phyloP scores from a whole-genome alignment of 2,888 invertebrate species.

The Caprella mutica region DNA sequence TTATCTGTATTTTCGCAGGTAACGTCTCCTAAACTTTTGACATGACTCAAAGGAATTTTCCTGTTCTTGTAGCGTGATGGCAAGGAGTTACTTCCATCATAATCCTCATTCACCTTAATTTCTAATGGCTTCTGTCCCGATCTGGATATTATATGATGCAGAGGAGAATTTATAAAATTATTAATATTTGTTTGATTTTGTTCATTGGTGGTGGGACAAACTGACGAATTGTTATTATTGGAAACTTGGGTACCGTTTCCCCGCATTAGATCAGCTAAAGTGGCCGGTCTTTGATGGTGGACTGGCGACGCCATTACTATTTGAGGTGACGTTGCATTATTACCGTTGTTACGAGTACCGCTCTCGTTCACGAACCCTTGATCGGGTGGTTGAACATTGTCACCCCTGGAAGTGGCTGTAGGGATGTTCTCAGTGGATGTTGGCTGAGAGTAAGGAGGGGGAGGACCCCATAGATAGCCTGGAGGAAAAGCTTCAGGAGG shows the following conservation, averaged over 20 bases:
- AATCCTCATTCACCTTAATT: no score
- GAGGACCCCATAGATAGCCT: conserved; percentile 68
- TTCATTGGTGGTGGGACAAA: conserved; percentile 21
- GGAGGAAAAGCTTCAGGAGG: conserved; percentile 29
- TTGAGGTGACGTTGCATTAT: no score
- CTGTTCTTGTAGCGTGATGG: conserved; percentile 23
- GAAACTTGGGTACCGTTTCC: no score
- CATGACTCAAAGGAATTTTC: conserved; percentile 28
- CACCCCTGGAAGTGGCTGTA: conserved; percentile 12
- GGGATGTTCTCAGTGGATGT: conserved; percentile 31
- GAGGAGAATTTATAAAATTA: no score
- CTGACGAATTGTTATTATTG: no score
- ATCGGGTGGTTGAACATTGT: conserved; percentile 9
- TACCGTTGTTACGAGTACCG: conserved; percentile 1
- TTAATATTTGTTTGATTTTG: no score
- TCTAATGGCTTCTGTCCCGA: no score
- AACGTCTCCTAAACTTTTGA: conserved; percentile 31
- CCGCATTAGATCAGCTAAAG: conserved; percentile 29
- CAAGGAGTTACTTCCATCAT: no score
- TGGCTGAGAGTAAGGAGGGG: conserved; percentile 59
- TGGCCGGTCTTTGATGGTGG: conserved; percentile 19
- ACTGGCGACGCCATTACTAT: conserved; percentile 4
- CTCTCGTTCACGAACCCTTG: conserved; percentile 16
- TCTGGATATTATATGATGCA: no score
- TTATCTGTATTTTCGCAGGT: conserved; percentile 24